Percentiles rank a stretch among this genome's conserved stretches.
Conservation (phyloP, 2,113 vertebrate species). For the Ciconia stormi region DNA sequence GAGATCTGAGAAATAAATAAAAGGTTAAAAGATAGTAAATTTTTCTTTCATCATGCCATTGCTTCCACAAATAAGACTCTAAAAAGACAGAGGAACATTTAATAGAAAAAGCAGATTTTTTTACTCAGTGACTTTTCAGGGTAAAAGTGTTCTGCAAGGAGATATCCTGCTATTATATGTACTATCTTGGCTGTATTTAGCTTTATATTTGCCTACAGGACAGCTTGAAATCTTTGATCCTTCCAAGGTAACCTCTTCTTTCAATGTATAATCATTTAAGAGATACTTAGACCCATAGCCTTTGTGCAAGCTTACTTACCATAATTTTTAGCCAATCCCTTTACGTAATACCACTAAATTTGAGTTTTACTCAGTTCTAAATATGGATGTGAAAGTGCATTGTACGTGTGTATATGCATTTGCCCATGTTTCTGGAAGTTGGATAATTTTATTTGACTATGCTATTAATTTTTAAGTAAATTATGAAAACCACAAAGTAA, state of each 20-base stretch:
- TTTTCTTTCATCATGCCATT: background rate
- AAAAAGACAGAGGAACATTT: background rate
- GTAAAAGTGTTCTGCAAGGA: background rate
- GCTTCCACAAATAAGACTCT: background rate
- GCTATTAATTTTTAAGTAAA: background rate
- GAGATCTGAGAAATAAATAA: background rate
- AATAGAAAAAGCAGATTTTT: background rate
- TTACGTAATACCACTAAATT: background rate
- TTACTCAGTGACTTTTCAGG: background rate
- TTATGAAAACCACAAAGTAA: background rate
- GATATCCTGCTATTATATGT: background rate
- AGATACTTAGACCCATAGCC: background rate
- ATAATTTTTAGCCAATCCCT: background rate
- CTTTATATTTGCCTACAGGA: background rate
- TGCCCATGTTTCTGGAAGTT: background rate
- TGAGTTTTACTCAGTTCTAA: background rate
- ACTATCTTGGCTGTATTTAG: background rate
- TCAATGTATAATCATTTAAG: background rate
- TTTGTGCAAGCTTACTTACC: background rate
- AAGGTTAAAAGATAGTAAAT: background rate
- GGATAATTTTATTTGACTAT: background rate
- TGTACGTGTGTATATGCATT: background rate
- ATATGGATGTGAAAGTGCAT: background rate
- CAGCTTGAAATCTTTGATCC: background rate
- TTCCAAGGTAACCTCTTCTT: background rate